phyloP scores from a whole-genome alignment of 1,140 invertebrate genomes.

The Neodiprion lecontei region DNA sequence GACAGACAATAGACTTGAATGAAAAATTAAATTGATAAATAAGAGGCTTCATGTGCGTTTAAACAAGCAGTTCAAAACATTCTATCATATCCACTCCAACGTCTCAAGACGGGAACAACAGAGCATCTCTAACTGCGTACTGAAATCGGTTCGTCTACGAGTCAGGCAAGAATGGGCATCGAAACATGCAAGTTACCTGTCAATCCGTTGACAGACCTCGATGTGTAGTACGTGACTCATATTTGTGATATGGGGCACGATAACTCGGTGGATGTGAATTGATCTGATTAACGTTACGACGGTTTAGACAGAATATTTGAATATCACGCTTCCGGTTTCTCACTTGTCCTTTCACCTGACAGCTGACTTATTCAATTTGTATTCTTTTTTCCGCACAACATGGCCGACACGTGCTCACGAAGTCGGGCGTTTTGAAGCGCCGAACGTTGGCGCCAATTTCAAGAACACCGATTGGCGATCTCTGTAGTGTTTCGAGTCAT shows the following conservation, averaged over 20 bases:
- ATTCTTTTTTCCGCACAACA: not conserved
- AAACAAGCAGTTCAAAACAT: not conserved
- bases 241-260: not conserved
- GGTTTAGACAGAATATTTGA: not conserved
- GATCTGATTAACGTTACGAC: not conserved
- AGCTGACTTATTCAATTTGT: not conserved
- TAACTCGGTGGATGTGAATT: too few relatives aligned
- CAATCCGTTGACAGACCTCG: slow-evolving; percentile 49
- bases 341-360: not conserved
- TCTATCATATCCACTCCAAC: too few relatives aligned
- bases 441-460: not conserved
- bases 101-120: too few relatives aligned
- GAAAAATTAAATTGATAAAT: slow-evolving; percentile 16
- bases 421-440: not conserved
- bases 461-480: not conserved
- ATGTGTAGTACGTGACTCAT: slow-evolving; percentile 43
- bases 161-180: not conserved
- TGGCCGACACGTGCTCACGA: not conserved
- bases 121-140: too few relatives aligned
- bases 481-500: not conserved
- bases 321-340: not conserved
- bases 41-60: not conserved
- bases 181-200: slow-evolving; percentile 38
- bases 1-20: slow-evolving; percentile 36
- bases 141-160: not conserved